Evolutionary conservation across 1,140 invertebrate species (phyloP).

Genomic region (Pemphigus obesinymphae): DNA sequence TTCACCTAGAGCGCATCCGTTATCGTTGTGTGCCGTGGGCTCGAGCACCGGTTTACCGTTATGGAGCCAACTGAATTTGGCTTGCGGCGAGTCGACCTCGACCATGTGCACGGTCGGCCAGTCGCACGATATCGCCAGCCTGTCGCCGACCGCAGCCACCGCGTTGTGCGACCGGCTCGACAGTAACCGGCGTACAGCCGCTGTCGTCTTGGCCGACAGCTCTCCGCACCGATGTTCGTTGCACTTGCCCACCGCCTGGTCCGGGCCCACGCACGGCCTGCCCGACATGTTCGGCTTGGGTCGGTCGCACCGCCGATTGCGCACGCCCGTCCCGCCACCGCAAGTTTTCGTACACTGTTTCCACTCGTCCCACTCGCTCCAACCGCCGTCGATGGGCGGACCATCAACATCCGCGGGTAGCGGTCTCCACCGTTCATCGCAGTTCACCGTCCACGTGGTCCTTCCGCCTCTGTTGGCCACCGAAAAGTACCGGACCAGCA

Average conservation of each 20-base stretch:
- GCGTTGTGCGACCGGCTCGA: neutral
- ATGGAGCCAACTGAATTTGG: neutral
- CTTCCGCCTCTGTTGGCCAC: conserved; percentile 6
- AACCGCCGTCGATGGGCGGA: conserved; percentile 48
- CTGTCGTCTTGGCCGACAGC: neutral
- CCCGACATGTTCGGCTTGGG: conserved; percentile 54
- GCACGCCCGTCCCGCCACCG: conserved; percentile 53
- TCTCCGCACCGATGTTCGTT: conserved; percentile 22
- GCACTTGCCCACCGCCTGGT: conserved; percentile 25
- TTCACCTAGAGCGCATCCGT: neutral
- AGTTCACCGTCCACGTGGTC: conserved; percentile 25
- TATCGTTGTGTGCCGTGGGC: neutral
- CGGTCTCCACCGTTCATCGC: neutral
- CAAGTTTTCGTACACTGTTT: conserved; percentile 55
- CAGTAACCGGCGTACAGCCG: neutral
- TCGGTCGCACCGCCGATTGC: conserved; percentile 53
- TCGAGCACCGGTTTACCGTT: neutral
- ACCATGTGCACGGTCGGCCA: neutral
- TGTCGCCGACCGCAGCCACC: neutral
- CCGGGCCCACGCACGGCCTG: conserved; percentile 50
- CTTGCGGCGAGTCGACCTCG: neutral
- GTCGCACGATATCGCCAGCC: neutral
- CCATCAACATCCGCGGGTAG: neutral
- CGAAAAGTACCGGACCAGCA: conserved; percentile 19
- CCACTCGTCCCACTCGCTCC: conserved; percentile 55